These are phyloP conservation scores for Nomada lathburiana DNA, from an alignment of 2,888 invertebrate genomes.

Conservation along the genomic window DNA sequence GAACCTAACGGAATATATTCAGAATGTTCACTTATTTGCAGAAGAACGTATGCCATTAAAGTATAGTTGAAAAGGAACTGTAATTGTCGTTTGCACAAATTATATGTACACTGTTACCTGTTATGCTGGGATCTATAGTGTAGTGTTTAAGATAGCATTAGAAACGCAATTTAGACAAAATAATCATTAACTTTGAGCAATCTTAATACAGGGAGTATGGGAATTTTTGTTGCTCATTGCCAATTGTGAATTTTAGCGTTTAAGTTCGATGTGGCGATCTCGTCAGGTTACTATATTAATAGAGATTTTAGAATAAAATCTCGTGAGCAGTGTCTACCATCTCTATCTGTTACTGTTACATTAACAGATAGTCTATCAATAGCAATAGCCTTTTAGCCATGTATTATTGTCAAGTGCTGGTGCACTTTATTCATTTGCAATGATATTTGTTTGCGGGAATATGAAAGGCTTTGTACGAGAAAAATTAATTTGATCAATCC, in stretches of 20 bases:
- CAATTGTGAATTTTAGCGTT: slow-evolving; percentile 50
- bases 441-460: too few species aligned
- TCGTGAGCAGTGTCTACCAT: slow-evolving; percentile 66
- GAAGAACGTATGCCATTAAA: slow-evolving; percentile 23
- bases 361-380: slow-evolving; percentile 61
- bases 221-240: slow-evolving; percentile 47
- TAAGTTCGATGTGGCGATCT: slow-evolving; percentile 47
- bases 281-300: slow-evolving; percentile 37
- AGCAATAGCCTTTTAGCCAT: slow-evolving; percentile 73
- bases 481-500: too few species aligned
- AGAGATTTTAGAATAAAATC: slow-evolving; percentile 66
- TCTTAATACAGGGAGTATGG: slow-evolving; percentile 42
- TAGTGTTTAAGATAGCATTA: slow-evolving; percentile 64
- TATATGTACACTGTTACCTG: slow-evolving; percentile 67
- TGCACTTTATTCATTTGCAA: too few species aligned
- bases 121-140: slow-evolving; percentile 60
- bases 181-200: slow-evolving; percentile 45
- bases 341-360: slow-evolving; percentile 66
- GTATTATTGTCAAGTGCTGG: slow-evolving; percentile 47
- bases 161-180: slow-evolving; percentile 35
- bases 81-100: slow-evolving; percentile 73
- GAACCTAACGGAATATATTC: slow-evolving; percentile 42
- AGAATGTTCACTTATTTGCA: slow-evolving; percentile 30
- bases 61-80: slow-evolving; percentile 35
- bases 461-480: too few species aligned